Conservation (phyloP, 2,797 vertebrate genomes). For the Gallinago nigripennis region DNA sequence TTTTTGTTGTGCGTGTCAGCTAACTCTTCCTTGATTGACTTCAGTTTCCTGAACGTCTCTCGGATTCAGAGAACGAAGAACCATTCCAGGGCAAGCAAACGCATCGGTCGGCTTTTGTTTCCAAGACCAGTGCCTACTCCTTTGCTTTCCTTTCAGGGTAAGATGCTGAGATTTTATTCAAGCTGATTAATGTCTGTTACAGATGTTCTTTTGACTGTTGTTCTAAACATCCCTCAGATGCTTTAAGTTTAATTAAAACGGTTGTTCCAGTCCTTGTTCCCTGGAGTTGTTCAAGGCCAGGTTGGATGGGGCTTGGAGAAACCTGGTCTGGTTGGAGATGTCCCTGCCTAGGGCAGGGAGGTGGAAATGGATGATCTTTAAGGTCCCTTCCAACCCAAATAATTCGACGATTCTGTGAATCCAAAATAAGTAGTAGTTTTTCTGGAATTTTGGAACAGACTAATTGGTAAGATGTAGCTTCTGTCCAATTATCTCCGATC, state of each 20-base stretch:
- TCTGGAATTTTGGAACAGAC: not conserved
- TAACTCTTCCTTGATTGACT: slow-evolving; percentile 53
- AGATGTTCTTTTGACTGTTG: not conserved
- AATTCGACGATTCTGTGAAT: not conserved
- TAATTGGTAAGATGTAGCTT: fast-evolving
- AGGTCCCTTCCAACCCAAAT: no score
- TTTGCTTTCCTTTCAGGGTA: slow-evolving; percentile 83
- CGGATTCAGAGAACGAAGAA: slow-evolving; percentile 96
- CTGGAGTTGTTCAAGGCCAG: no score
- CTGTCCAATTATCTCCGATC: not conserved
- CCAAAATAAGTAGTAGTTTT: not conserved
- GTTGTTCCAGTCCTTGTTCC: not conserved
- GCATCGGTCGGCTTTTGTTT: slow-evolving; percentile 89
- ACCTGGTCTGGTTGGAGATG: no score
- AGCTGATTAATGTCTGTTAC: not conserved
- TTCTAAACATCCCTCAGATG: not conserved
- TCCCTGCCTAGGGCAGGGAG: no score
- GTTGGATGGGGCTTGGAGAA: no score
- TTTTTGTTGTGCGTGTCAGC: not conserved
- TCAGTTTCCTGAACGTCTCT: slow-evolving; percentile 85
- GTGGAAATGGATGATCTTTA: no score
- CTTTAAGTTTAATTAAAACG: not conserved
- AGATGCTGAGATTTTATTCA: slow-evolving; percentile 21
- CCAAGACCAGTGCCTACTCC: slow-evolving; percentile 82
- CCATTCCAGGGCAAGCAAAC: slow-evolving; percentile 84